phyloP scores from a whole-genome alignment of 2,888 invertebrate genomes.

The Suillia variegata region DNA sequence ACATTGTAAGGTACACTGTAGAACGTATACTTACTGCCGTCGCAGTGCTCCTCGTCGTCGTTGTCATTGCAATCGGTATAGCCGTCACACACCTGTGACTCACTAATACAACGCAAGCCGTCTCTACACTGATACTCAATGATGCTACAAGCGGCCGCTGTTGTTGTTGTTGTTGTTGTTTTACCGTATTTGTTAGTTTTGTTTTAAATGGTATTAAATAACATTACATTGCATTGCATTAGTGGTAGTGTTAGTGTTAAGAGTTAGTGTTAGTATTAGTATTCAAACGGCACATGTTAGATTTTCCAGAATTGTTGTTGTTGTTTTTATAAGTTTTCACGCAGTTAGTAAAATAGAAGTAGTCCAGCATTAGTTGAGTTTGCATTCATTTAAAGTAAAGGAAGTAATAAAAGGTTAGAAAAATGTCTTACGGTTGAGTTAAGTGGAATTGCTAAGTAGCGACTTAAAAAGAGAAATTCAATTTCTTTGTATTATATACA shows the following conservation, averaged over 20 bases:
- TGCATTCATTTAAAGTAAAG: background rate
- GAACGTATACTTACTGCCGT: constrained; percentile 54
- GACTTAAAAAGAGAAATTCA: background rate
- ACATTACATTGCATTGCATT: background rate
- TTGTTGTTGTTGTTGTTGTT: too few relatives aligned
- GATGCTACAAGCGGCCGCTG: constrained; percentile 56
- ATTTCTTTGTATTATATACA: constrained; percentile 7
- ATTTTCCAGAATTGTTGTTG: constrained; percentile 6
- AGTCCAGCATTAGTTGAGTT: constrained; percentile 1
- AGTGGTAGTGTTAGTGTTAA: background rate
- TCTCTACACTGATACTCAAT: constrained; percentile 57
- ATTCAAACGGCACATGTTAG: constrained; percentile 12
- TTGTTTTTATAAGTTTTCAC: background rate
- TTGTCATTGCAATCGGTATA: constrained; percentile 52
- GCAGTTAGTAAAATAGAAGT: background rate
- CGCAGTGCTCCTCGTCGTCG: constrained; percentile 60
- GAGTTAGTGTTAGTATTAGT: too few relatives aligned
- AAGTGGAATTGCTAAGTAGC: background rate
- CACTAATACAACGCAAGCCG: constrained; percentile 54
- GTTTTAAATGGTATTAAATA: background rate
- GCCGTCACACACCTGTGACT: constrained; percentile 56
- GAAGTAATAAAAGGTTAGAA: background rate
- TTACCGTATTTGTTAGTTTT: too few relatives aligned
- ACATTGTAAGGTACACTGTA: too few relatives aligned
- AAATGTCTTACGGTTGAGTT: background rate